phyloP scores from a whole-genome alignment of 2,797 vertebrate species.

The Rhinoraja longicauda region DNA sequence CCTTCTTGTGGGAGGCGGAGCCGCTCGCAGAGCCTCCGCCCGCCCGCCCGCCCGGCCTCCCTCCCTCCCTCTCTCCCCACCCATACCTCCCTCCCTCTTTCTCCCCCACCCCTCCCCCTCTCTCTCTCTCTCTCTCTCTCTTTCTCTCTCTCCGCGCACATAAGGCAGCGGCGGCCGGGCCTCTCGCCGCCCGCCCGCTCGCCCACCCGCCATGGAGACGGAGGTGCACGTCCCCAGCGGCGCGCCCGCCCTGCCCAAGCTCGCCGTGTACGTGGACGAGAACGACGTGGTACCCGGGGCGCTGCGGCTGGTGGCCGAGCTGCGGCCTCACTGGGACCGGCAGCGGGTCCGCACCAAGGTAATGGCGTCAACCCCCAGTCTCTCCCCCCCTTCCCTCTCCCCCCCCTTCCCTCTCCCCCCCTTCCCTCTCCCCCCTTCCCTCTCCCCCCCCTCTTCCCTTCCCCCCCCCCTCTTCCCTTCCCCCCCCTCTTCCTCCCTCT shows the following conservation, averaged over 20 bases:
- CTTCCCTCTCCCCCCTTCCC: no score
- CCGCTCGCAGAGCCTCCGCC: neutral
- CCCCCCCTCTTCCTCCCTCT: no score
- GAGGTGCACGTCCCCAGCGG: slow-evolving; percentile 68
- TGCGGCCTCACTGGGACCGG: slow-evolving; percentile 76
- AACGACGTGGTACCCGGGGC: slow-evolving; percentile 74
- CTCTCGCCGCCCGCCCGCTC: neutral
- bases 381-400: neutral
- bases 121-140: neutral
- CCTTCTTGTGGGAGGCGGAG: neutral
- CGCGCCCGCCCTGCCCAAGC: slow-evolving; percentile 63
- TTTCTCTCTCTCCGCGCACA: neutral
- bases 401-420: slow-evolving; percentile 25
- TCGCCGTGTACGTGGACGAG: slow-evolving; percentile 72
- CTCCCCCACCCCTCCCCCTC: neutral
- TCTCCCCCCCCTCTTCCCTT: no score
- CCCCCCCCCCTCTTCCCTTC: no score
- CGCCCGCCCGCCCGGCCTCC: neutral
- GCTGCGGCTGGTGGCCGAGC: slow-evolving; percentile 76
- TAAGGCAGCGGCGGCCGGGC: neutral
- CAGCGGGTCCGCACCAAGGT: slow-evolving; percentile 77
- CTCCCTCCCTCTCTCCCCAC: neutral
- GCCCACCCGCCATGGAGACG: slow-evolving; percentile 57
- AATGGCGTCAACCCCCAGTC: slow-evolving; percentile 36
- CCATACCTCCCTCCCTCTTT: neutral